Conservation (phyloP, 2,113 vertebrate genomes). For the Sphaerodactylus townsendi region DNA sequence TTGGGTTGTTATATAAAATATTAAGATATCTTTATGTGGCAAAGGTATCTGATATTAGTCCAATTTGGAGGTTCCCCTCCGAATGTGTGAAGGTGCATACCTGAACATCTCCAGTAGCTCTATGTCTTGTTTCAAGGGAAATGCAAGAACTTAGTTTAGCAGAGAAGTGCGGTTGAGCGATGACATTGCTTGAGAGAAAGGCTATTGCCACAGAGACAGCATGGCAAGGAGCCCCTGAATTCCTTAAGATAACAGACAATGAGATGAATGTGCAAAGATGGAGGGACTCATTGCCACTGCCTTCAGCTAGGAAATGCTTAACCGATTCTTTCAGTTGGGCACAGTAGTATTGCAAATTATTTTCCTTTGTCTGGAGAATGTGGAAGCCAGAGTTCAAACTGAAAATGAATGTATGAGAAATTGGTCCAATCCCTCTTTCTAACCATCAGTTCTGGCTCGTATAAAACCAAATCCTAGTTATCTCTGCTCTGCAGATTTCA, state of each 20-base stretch:
- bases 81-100: background rate
- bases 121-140: conserved; percentile 39
- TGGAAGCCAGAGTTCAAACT: conserved; percentile 69
- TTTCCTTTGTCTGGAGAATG: conserved; percentile 80
- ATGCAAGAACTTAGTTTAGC: conserved; percentile 6
- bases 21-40: background rate
- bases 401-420: conserved; percentile 67
- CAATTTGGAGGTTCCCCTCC: conserved; percentile 31
- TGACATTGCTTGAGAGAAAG: background rate
- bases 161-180: background rate
- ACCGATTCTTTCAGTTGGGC: conserved; percentile 56
- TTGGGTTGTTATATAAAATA: conserved; percentile 5
- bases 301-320: conserved; percentile 47
- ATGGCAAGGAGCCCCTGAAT: conserved; percentile 44
- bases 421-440: conserved; percentile 53
- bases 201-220: conserved; percentile 46
- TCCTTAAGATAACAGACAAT: conserved; percentile 60
- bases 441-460: conserved; percentile 68
- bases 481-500: conserved; percentile 59
- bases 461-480: conserved; percentile 39
- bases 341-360: conserved; percentile 68
- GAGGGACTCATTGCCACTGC: conserved; percentile 62
- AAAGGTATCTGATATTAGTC: conserved; percentile 34
- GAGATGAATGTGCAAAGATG: conserved; percentile 65
- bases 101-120: background rate